Conservation (phyloP, 92 coral and sea anemone genomes). For the Plumapathes pennacea region DNA sequence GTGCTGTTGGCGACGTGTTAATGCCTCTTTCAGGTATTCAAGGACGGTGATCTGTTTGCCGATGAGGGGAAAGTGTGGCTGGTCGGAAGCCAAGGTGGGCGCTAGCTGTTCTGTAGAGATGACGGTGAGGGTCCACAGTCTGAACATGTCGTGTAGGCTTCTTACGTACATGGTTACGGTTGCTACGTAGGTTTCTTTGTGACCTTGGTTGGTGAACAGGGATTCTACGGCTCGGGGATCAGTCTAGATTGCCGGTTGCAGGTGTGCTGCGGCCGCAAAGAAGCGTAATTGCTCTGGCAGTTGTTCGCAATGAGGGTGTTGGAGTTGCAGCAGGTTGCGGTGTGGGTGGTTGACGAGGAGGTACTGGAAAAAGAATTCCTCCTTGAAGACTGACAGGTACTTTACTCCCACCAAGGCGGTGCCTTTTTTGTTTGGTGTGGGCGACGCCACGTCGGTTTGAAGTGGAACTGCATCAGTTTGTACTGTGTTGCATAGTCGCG, state of each 20-base stretch:
- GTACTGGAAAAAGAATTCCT: slow-evolving; percentile 13
- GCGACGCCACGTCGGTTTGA: neutral
- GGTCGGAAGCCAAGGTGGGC: too few species aligned
- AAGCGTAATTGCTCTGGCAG: neutral
- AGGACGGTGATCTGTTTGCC: too few species aligned
- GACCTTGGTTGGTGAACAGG: neutral
- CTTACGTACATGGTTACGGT: neutral
- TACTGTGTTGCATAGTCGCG: slow-evolving; percentile 10
- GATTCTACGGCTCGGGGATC: neutral
- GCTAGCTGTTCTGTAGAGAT: too few species aligned
- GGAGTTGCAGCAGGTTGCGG: neutral
- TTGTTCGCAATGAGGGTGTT: neutral
- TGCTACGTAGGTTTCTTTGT: slow-evolving; percentile 3
- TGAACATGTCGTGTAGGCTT: too few species aligned
- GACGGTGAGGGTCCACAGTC: too few species aligned
- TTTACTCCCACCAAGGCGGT: slow-evolving; percentile 19
- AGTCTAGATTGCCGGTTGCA: neutral
- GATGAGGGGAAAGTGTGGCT: too few species aligned
- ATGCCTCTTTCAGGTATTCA: too few species aligned
- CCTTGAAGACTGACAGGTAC: slow-evolving; percentile 5
- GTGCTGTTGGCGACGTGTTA: too few species aligned
- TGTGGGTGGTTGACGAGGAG: neutral
- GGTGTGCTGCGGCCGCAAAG: slow-evolving; percentile 9
- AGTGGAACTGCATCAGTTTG: slow-evolving; percentile 34
- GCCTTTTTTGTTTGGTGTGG: slow-evolving; percentile 6